Percentiles rank a stretch among this genome's conserved stretches.
These are phyloP conservation scores for Eumaeus atala DNA, from an alignment of 1,140 invertebrate species.

Conservation along the genomic window DNA sequence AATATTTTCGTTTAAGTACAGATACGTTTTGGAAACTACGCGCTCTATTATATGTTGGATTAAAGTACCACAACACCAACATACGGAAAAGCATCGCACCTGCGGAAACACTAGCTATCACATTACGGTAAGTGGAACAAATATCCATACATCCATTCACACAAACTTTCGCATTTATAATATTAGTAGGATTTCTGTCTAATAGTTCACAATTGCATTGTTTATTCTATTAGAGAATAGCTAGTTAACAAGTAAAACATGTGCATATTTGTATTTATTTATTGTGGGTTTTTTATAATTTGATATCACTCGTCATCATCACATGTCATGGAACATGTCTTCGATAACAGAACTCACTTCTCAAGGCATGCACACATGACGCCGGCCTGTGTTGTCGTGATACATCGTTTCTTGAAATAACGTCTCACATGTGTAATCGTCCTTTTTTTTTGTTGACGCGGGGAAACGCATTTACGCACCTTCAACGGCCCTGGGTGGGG, in stretches of 20 bases:
- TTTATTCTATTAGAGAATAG: constrained; percentile 15
- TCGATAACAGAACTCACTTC: too few relatives aligned
- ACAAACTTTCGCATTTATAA: constrained; percentile 1
- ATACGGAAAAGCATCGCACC: constrained; percentile 13
- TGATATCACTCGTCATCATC: constrained; percentile 17
- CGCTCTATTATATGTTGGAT: constrained; percentile 14
- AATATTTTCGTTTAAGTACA: too few relatives aligned
- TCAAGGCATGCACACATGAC: constrained; percentile 26
- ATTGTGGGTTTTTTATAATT: constrained; percentile 17
- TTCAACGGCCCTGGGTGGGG: too few relatives aligned
- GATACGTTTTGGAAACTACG: constrained; percentile 14
- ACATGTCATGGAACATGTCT: constrained; percentile 16
- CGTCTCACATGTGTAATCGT: constrained; percentile 25
- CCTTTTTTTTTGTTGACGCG: too few relatives aligned
- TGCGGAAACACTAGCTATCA: constrained; percentile 15
- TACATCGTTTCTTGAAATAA: constrained; percentile 24
- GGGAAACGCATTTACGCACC: too few relatives aligned
- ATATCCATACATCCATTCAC: constrained; percentile 9
- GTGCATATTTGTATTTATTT: not conserved
- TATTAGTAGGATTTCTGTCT: too few relatives aligned
- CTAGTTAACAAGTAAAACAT: constrained; percentile 16
- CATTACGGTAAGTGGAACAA: constrained; percentile 14
- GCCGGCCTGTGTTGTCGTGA: constrained; percentile 31
- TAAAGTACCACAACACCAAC: constrained; percentile 14
- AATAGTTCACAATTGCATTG: not conserved